A percentile compares a stretch with the other conserved stretches of the same genome.
These are phyloP conservation scores for Neolamprologus cancellatus DNA, from an alignment of 2,113 vertebrate species.

Conservation along the genomic window DNA sequence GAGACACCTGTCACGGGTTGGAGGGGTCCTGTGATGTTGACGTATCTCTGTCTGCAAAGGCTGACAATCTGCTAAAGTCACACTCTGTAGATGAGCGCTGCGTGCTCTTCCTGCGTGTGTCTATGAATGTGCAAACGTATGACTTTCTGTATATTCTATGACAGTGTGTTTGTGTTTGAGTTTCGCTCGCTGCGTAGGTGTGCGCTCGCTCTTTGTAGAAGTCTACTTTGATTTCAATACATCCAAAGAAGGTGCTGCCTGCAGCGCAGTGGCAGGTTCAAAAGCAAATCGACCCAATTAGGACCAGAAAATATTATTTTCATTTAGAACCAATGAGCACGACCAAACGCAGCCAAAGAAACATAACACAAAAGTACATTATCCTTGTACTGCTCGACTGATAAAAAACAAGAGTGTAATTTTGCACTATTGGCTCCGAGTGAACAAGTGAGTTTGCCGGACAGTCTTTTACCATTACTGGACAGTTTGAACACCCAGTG, in stretches of 20 bases:
- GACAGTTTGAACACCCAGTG: not conserved
- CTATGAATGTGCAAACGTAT: not conserved
- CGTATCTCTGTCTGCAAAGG: conserved; percentile 47
- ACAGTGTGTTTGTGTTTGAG: conserved; percentile 4
- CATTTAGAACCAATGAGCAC: conserved; percentile 3
- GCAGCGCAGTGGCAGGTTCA: conserved; percentile 37
- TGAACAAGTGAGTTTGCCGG: not conserved
- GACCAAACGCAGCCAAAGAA: not conserved
- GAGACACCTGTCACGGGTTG: conserved; percentile 55
- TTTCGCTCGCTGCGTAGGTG: conserved; percentile 26
- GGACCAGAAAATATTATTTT: conserved; percentile 18
- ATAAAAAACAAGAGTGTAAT: not conserved
- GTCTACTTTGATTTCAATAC: conserved; percentile 42
- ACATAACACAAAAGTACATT: not conserved
- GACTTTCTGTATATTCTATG: not conserved
- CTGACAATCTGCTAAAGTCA: conserved; percentile 52
- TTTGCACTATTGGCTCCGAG: not conserved
- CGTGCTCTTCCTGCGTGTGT: not conserved
- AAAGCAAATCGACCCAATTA: conserved; percentile 57
- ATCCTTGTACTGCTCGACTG: not conserved
- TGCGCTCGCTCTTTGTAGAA: conserved; percentile 37
- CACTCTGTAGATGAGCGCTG: conserved; percentile 36
- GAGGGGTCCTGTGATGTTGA: conserved; percentile 54
- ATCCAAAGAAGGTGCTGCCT: conserved; percentile 40
- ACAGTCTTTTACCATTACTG: not conserved